phyloP scores from a whole-genome alignment of 2,888 invertebrate species.

The Nomada ruficornis region DNA sequence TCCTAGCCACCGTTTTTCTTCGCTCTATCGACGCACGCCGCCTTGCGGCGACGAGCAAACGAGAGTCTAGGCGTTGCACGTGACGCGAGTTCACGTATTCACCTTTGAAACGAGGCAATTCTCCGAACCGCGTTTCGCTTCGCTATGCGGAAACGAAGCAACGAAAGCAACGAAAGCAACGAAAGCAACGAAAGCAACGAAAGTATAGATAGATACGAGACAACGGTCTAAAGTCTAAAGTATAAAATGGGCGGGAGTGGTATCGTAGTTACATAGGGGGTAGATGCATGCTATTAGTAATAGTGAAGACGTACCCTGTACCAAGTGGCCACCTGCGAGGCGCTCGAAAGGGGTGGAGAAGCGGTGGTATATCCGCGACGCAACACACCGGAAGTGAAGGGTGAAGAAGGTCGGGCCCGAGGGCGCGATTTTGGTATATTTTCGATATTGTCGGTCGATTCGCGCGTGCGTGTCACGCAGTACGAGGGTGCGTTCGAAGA shows the following conservation, averaged over 20 bases:
- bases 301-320: constrained; percentile 92
- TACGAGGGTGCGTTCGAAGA: constrained; percentile 64
- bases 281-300: constrained; percentile 83
- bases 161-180: constrained; percentile 33
- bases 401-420: constrained; percentile 63
- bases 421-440: constrained; percentile 45
- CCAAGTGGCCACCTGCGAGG: constrained; percentile 94
- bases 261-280: constrained; percentile 19
- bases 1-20: not conserved
- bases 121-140: constrained; percentile 14
- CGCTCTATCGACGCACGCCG: not conserved
- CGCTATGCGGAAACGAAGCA: not conserved
- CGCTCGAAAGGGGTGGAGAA: constrained; percentile 80
- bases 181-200: constrained; percentile 23
- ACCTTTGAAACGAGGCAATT: not conserved
- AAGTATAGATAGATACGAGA: constrained; percentile 16
- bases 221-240: constrained; percentile 2
- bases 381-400: constrained; percentile 67
- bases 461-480: constrained; percentile 52
- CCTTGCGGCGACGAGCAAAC: constrained; percentile 8
- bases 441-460: constrained; percentile 50
- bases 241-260: not conserved
- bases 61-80: constrained; percentile 1
- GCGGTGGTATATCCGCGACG: constrained; percentile 75
- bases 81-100: not conserved